Evolutionary conservation across 1,140 invertebrate genomes (phyloP).

Genomic region (Thrips palmi): DNA sequence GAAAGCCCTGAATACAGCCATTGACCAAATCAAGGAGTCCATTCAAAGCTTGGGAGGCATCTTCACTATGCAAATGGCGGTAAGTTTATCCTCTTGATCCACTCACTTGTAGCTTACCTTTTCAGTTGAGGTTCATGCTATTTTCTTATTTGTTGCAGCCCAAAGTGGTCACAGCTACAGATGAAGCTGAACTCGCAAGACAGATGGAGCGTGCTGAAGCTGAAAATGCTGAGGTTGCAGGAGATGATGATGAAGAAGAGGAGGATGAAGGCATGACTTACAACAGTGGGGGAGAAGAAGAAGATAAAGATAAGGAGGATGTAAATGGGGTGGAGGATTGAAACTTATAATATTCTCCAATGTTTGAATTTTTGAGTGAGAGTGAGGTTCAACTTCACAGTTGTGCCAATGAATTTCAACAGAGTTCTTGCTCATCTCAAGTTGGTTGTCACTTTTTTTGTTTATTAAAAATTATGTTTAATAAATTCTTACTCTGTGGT

Average conservation of each 20-base stretch:
- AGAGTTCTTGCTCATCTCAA: too few species aligned
- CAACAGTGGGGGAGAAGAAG: slow-evolving; percentile 23
- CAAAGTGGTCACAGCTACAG: slow-evolving; percentile 93
- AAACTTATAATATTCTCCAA: too few species aligned
- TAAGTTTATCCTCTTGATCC: slow-evolving; percentile 30
- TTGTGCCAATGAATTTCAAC: too few species aligned
- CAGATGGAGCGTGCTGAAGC: slow-evolving; percentile 86
- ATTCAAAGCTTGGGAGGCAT: slow-evolving; percentile 75
- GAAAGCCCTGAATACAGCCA: slow-evolving; percentile 70
- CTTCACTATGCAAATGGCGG: slow-evolving; percentile 88
- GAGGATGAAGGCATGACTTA: slow-evolving; percentile 34
- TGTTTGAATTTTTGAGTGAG: too few species aligned
- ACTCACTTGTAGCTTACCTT: neutral
- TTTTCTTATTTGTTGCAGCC: slow-evolving; percentile 38
- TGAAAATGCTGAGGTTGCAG: slow-evolving; percentile 84
- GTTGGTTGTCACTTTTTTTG: too few species aligned
- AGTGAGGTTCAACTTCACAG: too few species aligned
- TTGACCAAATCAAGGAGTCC: slow-evolving; percentile 68
- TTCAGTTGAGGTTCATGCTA: neutral
- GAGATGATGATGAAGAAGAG: slow-evolving; percentile 73
- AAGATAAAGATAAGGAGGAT: slow-evolving; percentile 27
- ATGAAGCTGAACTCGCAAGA: slow-evolving; percentile 85
- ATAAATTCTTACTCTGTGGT: too few species aligned
- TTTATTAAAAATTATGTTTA: too few species aligned
- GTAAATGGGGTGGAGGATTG: slow-evolving; percentile 20